A percentile compares a stretch with the other conserved stretches of the same genome.
Evolutionary conservation across 2,888 invertebrate genomes (phyloP).

Genomic region (Epistrophe grossulariae): DNA sequence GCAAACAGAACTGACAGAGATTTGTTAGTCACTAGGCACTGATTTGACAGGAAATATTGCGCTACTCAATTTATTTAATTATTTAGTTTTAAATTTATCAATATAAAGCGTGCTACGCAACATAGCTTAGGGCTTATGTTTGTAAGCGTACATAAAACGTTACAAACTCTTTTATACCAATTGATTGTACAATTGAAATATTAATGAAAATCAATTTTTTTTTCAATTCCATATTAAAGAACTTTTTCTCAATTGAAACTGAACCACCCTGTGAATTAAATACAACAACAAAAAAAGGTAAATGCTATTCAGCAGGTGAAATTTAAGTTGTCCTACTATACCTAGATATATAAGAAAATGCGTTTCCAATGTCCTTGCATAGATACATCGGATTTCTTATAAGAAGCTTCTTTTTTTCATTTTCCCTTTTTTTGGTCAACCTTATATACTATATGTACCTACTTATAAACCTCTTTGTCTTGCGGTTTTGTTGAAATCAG

Average conservation of each 20-base stretch:
- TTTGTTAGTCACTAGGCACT: no score
- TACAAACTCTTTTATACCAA: no score
- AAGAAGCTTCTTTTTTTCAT: not conserved
- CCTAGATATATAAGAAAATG: constrained; percentile 1
- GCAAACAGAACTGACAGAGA: no score
- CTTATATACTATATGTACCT: not conserved
- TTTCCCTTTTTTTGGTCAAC: constrained; percentile 6
- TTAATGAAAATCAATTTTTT: no score
- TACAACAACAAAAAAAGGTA: not conserved
- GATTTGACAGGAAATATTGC: no score
- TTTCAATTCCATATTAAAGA: no score
- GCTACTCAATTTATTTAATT: no score
- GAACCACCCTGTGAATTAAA: constrained; percentile 24
- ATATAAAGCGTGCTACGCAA: no score
- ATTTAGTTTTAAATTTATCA: no score
- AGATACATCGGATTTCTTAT: not conserved
- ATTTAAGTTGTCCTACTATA: constrained; percentile 40
- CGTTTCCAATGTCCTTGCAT: constrained; percentile 18
- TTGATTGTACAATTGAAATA: no score
- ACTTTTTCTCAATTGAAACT: not conserved
- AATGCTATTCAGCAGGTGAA: constrained; percentile 38
- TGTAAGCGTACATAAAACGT: no score
- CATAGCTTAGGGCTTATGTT: no score
- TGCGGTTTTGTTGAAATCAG: constrained; percentile 23
- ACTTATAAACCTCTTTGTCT: constrained; percentile 7